Base-by-base conservation (phyloP, 2,888 invertebrate species). In the Agrochola circellaris region DNA sequence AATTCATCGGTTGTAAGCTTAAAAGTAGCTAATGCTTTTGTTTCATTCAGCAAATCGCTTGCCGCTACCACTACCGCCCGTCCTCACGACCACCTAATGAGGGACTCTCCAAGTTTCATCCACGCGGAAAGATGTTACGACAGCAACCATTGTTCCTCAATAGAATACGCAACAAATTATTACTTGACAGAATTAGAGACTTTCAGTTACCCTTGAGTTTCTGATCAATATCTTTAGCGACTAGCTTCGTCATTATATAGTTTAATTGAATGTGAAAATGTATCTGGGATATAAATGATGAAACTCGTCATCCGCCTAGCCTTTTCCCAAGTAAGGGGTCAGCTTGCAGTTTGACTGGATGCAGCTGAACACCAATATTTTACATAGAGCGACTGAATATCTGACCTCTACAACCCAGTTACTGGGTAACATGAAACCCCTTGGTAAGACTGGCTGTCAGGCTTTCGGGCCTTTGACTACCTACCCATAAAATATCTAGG, bases 131-230 rank as follows among this genome's bases (percentile, higher is more conserved):
- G 82, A 85, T 81, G 64, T 87, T 87, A 60, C 87, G 61, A 73
- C 74, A 87, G 42, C 58, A n/a, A 7, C 81, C 71, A 87, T 87
- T 87, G 87, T 87, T 87, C 38, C 38, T 56, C n/a, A 34, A 60
- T 66, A 76, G 73, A 77, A 75, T 77, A 79, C 79, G 78, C 80
- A 48, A 78, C 71, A 72, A 85, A 69, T 85, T 73, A 69, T 84
- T 64, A 75, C 81, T 67, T 65, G 81, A 79, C 81, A 79, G 77
- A 79, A 75, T 66, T 74, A 64, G 73, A 66, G 7, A 45, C 81
- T 79, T 80, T 83, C 77, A 74, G 65, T 58, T 51, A 38, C 15
- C 83, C 77, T 81, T 74, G 80, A 6, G 56, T 34, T 56, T n/a
- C 17, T 56, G 76, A 79, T 66, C 17, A n/a, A 38, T 48, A 79